phyloP scores from a whole-genome alignment of 2,113 vertebrate species.

The Psephotus haematonotus region DNA sequence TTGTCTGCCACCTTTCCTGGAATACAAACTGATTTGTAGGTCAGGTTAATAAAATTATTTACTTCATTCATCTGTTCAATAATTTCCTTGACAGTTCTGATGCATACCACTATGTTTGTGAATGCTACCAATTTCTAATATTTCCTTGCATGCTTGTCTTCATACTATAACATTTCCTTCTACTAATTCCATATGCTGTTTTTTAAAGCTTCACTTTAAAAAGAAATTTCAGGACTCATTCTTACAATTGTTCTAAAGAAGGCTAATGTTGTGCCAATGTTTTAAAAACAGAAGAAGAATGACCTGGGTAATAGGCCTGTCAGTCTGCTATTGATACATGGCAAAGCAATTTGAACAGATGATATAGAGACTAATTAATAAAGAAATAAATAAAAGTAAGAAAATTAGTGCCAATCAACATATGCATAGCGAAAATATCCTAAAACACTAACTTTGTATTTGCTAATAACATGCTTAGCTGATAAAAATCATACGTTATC shows the following conservation, averaged over 20 bases:
- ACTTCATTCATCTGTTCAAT: not conserved
- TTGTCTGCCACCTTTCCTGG: not conserved
- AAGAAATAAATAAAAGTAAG: conserved; percentile 28
- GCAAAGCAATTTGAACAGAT: conserved; percentile 35
- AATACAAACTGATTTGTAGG: not conserved
- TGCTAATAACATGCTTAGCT: not conserved
- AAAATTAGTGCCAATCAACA: conserved; percentile 31
- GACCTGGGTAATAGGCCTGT: not conserved
- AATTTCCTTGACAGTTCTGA: not conserved
- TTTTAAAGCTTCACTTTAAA: not conserved
- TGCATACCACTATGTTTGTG: not conserved
- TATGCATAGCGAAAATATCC: not conserved
- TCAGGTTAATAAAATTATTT: conserved; percentile 9
- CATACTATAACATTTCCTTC: not conserved
- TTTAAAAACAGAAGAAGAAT: conserved; percentile 12
- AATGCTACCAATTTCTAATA: not conserved
- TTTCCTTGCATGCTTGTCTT: not conserved
- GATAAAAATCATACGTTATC: not conserved
- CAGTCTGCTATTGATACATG: conserved; percentile 1
- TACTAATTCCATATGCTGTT: not conserved
- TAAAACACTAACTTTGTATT: conserved; percentile 2
- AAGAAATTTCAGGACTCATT: not conserved
- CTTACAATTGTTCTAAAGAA: not conserved
- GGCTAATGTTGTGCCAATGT: not conserved
- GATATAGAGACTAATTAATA: conserved; percentile 9